Evolutionary conservation across 2,888 invertebrate genomes (phyloP).

Genomic region (Rhimphoctona megacephalus): DNA sequence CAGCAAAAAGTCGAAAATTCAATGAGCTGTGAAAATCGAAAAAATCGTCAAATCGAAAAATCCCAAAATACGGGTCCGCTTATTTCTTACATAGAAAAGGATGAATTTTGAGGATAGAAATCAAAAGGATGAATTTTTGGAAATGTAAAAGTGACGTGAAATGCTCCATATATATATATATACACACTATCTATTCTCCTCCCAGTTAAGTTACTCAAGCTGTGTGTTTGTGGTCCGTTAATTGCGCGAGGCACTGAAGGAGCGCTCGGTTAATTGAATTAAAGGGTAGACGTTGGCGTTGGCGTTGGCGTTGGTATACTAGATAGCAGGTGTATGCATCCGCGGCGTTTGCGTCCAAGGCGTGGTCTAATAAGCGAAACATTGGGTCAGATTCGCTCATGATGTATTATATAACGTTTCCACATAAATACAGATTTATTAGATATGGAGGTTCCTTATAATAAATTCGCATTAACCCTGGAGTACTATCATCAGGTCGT

Average conservation of each 20-base stretch:
- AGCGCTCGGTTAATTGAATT: constrained; percentile 58
- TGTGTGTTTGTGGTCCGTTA: constrained; percentile 26
- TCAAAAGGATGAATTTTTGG: no score
- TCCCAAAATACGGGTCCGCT: no score
- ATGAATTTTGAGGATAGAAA: no score
- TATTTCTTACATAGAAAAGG: no score
- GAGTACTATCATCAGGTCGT: not conserved
- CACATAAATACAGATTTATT: no score
- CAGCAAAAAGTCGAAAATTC: no score
- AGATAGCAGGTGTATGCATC: constrained; percentile 3
- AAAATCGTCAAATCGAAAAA: no score
- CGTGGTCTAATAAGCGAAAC: constrained; percentile 51
- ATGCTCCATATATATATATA: no score
- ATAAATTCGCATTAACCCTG: not conserved
- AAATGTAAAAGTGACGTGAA: no score
- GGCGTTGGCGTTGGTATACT: constrained; percentile 30
- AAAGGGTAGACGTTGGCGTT: constrained; percentile 52
- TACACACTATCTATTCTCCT: not conserved
- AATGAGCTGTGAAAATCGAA: no score
- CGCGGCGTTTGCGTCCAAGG: constrained; percentile 34
- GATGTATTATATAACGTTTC: not conserved
- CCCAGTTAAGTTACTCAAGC: constrained; percentile 30
- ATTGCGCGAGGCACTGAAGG: constrained; percentile 36
- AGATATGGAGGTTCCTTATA: no score
- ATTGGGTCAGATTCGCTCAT: constrained; percentile 26